Evolutionary conservation across 2,113 vertebrate genomes (phyloP), one percentile per base, ranked within the genome.

Genomic region (Cercopithecus mona): DNA sequence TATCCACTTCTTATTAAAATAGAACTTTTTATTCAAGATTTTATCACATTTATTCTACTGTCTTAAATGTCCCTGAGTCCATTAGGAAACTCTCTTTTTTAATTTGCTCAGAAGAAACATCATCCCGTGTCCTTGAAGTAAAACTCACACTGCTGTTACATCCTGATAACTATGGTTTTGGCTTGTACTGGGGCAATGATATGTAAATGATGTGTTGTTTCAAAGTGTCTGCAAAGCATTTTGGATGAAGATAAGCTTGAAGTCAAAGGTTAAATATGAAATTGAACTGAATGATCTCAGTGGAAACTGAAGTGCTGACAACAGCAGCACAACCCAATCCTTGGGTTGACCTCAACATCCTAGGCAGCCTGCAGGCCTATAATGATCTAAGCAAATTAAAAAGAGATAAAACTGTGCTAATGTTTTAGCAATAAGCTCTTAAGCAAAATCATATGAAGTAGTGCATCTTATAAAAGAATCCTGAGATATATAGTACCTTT

Each of bases 191-290:
- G 12, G 25, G 13, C n/a, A 76, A 76, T 91, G 57, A 78, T 90
- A 95, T 95, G 57, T 82, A 92, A 97, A 97, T 84, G 8, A 87
- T 23, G 30, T 70, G n/a, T 80, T 93, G 35, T 90, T 96, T 95
- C 79, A 90, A 79, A 93, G 61, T 83, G 52, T 87, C 50, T 96
- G 55, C 64, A 70, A 68, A 96, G 84, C 83, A 90, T 90, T 94
- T 95, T 88, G 59, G 84, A 94, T 9, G 32, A 88, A 96, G 87
- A 95, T 96, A 96, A 97, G 35, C 85, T 90, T 48, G 14, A 94
- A 95, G 66, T 82, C 1, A 7, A 97, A 95, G 93, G 95, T 96
- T 98, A 96, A 95, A 75, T 82, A 94, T 96, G 84, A 94, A 55
- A 92, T 66, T 95, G 70, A 97, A 96, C 22, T 85, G 25, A 84